Evolutionary conservation across 2,888 invertebrate species (phyloP), one percentile per base, ranked within the genome.

Genomic region (Arctia plantaginis): DNA sequence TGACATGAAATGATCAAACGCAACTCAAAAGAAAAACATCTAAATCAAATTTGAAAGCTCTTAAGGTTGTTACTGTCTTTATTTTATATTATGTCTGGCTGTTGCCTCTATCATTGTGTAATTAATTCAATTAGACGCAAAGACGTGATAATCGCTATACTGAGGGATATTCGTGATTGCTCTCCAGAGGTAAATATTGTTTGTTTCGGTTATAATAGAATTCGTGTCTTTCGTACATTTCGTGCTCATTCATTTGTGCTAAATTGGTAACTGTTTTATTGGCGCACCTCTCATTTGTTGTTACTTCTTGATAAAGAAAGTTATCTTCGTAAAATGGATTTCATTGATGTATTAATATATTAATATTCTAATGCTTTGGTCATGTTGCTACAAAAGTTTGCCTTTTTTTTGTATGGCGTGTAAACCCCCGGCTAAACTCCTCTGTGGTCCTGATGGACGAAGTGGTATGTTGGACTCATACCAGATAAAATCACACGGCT

Each of bases 121-220:
- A 76, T 77, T 75, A 71, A 67, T 73, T 79, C 39, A 68, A 67
- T 72, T 33, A 64, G n/a, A n/a, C 41, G 68, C 59, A 13, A 59
- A 66, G 27, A 72, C 59, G 69, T 68, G 73, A 33, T 70, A 70
- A 77, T 71, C 75, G 66, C 20, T 15, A 15, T 30, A 23, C n/a
- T 59, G 67, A 64, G 68, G 33, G 64, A 59, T 8, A 66, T 35
- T 72, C 20, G 47, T 23, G 39, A 55, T 72, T 55, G 30, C 66
- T 59, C 35, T 59, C 20, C 1, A 30, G 30, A 66, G 55, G 39
- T 66, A 20, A 23, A 65, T 71, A 23, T 59, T 62, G 55, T 59
- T 30, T 30, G 47, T 33, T n/a, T 39, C 30, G 1, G 70, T 39
- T 62, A 41, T 62, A 66, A 62, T 62, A 62, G 30, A 30, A 62